Evolutionary conservation across 1,140 invertebrate species (phyloP).

Genomic region (Campoletis sonorensis): DNA sequence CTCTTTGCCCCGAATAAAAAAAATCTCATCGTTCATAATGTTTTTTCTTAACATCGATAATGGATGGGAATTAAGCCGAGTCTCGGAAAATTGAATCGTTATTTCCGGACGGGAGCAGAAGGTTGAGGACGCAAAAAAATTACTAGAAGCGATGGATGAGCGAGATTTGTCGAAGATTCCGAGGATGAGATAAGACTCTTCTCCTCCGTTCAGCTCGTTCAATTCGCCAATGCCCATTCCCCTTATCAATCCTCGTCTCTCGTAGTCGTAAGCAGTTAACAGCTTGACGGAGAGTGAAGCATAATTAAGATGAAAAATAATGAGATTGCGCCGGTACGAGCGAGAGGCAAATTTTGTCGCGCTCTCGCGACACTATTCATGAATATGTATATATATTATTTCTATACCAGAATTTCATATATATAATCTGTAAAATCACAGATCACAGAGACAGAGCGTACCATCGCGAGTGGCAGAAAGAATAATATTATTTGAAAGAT

Average conservation of each 20-base stretch:
- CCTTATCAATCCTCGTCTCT: background rate
- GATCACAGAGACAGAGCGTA: background rate
- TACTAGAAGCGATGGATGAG: background rate
- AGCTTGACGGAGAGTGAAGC: slow-evolving; percentile 61
- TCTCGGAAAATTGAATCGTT: background rate
- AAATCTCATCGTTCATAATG: background rate
- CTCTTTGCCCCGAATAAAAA: background rate
- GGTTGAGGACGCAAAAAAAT: background rate
- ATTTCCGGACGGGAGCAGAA: slow-evolving; percentile 2
- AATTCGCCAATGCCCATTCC: background rate
- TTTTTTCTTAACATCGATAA: slow-evolving; percentile 9
- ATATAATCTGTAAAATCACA: background rate
- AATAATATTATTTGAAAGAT: slow-evolving; percentile 57
- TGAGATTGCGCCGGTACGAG: slow-evolving; percentile 57
- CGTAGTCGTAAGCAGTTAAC: slow-evolving; percentile 58
- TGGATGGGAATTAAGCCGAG: background rate
- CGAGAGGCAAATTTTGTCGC: background rate
- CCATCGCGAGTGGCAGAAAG: slow-evolving; percentile 12
- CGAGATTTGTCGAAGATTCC: background rate
- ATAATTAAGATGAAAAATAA: slow-evolving; percentile 65
- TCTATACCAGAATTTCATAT: too few species aligned
- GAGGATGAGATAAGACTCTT: background rate
- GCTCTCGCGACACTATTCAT: background rate
- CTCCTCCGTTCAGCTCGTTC: background rate
- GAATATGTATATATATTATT: too few species aligned